phyloP scores from a whole-genome alignment of 2,113 vertebrate species.

The Hydrolagus affinis region DNA sequence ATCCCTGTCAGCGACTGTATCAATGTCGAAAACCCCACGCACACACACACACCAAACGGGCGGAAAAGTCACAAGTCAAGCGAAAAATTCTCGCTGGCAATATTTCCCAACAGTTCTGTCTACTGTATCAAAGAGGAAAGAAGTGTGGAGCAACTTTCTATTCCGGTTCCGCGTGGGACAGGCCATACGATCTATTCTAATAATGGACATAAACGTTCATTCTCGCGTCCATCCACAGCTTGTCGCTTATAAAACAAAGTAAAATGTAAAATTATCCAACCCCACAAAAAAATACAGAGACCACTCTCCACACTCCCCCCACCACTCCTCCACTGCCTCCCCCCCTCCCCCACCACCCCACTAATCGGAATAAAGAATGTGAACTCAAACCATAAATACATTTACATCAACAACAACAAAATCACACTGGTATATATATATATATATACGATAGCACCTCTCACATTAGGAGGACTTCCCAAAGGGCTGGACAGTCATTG shows the following conservation, averaged over 20 bases:
- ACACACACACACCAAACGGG: background rate
- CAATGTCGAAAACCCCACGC: background rate
- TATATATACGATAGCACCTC: no score
- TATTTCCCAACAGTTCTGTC: background rate
- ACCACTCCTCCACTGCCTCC: no score
- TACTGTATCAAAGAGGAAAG: no score
- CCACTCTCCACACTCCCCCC: no score
- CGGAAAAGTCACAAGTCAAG: background rate
- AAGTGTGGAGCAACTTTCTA: background rate
- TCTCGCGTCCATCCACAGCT: conserved; percentile 7
- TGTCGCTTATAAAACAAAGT: conserved; percentile 16
- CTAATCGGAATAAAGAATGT: no score
- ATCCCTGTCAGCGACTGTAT: background rate
- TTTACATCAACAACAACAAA: no score
- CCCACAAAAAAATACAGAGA: no score
- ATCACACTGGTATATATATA: no score
- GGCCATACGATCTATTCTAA: background rate
- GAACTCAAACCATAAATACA: no score
- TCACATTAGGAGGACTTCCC: no score
- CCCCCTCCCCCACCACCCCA: no score
- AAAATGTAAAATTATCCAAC: background rate
- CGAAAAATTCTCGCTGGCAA: background rate
- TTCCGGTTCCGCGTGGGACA: background rate
- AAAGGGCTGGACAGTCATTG: no score
- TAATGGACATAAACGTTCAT: background rate